A percentile compares a stretch with the other conserved stretches of the same genome.
phyloP scores from a whole-genome alignment of 2,113 vertebrate genomes.

The Xiphophorus couchianus region DNA sequence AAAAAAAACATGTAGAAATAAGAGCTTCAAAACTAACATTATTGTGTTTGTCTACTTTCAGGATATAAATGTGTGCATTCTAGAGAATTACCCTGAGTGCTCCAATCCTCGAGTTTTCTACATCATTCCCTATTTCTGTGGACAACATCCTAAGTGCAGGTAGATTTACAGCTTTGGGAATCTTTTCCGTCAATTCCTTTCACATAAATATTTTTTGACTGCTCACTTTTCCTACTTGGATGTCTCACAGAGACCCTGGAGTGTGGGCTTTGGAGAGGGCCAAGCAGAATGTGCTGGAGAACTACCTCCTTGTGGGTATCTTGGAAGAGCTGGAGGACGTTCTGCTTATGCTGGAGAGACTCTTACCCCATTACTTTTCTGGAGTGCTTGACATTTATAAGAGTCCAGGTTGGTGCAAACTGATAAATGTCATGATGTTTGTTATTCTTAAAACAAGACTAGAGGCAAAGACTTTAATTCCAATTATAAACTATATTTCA shows the following conservation, averaged over 20 bases:
- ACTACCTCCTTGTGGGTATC: slow-evolving; percentile 97
- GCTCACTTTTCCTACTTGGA: background rate
- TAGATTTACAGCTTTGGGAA: slow-evolving; percentile 56
- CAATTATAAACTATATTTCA: background rate
- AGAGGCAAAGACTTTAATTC: background rate
- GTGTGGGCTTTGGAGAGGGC: slow-evolving; percentile 96
- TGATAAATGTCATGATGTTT: background rate
- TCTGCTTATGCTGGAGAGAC: slow-evolving; percentile 95
- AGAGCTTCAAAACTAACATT: background rate
- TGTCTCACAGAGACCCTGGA: slow-evolving; percentile 88
- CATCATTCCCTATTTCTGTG: slow-evolving; percentile 98
- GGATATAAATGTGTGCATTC: slow-evolving; percentile 98
- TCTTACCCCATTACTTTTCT: slow-evolving; percentile 99
- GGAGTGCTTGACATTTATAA: slow-evolving; percentile 96
- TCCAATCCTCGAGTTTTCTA: slow-evolving; percentile 96
- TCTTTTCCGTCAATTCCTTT: background rate
- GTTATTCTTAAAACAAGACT: too few species aligned
- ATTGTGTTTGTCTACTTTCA: slow-evolving; percentile 70
- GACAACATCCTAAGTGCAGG: slow-evolving; percentile 98
- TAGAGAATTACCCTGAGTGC: slow-evolving; percentile 97
- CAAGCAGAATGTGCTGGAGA: slow-evolving; percentile 95
- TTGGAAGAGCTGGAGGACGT: slow-evolving; percentile 98
- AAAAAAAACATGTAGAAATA: background rate
- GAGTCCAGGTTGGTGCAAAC: slow-evolving; percentile 86
- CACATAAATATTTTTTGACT: background rate